Evolutionary conservation across 2,888 invertebrate genomes (phyloP), one percentile per base, ranked within the genome.

Genomic region (Pardosa pseudoannulata): DNA sequence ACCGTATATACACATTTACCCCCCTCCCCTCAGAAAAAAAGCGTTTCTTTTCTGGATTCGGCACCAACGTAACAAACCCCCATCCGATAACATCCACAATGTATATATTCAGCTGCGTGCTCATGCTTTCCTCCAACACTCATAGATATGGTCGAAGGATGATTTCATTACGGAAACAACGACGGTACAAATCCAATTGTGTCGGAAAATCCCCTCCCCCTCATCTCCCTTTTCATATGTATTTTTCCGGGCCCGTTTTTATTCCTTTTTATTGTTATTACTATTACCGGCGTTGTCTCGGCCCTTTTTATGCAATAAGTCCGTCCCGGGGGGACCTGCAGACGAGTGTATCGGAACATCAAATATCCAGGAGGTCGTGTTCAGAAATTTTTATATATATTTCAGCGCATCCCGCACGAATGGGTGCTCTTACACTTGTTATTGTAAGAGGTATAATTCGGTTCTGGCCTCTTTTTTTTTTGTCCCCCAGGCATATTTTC

Each of bases 341-440:
- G 9, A 71, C 62, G 46, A 81, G 75, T 81, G 82, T 85, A 85
- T 85, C 83, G 83, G 72, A 56, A 73, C 67, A 73, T 68, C 83
- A 78, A 83, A 78, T 73, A 72, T 78, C 73, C 67, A 46, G 73
- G 83, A 85, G n/a, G 78, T 68, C 83, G 83, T 85, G 83, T 78
- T 85, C 83, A 78, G 78, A 85, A 85, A 85, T 85, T 85, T 85
- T 85, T 85, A 78, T 85, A n/a, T n/a, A 78, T 73, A 78, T 73
- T 68, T 67, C 39, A 36, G 67, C 56, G 56, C 23, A 16, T 56
- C 9, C 36, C 9, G 36, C 36, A 46, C 16, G 56, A 1, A 23
- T 23, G 3, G 56, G 16, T 5, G 36, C 3, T 56, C 56, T 19
- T 56, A 23, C n/a, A n/a, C 56, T 56, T 23, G 56, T 56, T 56